Evolutionary conservation across 2,797 vertebrate species (phyloP).

Genomic region (Pelodytes ibericus): DNA sequence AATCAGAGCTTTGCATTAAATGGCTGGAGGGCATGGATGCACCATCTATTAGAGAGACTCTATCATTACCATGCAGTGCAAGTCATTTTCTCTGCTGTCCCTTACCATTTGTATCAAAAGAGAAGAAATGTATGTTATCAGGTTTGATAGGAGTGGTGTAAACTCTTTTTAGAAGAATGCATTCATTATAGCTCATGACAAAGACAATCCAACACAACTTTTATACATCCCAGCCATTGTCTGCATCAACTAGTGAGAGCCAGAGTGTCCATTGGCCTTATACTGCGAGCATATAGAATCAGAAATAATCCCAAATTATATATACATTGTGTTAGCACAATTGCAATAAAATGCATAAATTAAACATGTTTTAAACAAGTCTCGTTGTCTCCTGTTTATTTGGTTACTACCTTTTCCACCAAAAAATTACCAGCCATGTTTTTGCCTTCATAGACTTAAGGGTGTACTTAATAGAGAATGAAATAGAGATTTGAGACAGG

Average conservation of each 20-base stretch:
- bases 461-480: too few species aligned
- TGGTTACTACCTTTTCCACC: too few species aligned
- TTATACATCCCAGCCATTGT: not conserved
- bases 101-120: slow-evolving; percentile 7
- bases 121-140: not conserved
- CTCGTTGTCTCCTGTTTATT: too few species aligned
- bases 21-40: slow-evolving; percentile 7
- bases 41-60: slow-evolving; percentile 10
- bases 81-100: slow-evolving; percentile 12
- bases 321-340: too few species aligned
- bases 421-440: too few species aligned
- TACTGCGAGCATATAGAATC: too few species aligned
- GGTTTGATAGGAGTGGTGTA: not conserved
- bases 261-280: too few species aligned
- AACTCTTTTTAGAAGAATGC: not conserved
- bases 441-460: too few species aligned
- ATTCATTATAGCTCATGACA: not conserved
- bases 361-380: too few species aligned
- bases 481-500: too few species aligned
- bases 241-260: not conserved
- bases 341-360: too few species aligned
- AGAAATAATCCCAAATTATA: too few species aligned
- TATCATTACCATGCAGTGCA: not conserved
- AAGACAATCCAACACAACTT: not conserved
- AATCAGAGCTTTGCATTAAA: slow-evolving; percentile 8